Base-by-base conservation (phyloP, 2,888 invertebrate species). In the Drosophila ezoana region DNA sequence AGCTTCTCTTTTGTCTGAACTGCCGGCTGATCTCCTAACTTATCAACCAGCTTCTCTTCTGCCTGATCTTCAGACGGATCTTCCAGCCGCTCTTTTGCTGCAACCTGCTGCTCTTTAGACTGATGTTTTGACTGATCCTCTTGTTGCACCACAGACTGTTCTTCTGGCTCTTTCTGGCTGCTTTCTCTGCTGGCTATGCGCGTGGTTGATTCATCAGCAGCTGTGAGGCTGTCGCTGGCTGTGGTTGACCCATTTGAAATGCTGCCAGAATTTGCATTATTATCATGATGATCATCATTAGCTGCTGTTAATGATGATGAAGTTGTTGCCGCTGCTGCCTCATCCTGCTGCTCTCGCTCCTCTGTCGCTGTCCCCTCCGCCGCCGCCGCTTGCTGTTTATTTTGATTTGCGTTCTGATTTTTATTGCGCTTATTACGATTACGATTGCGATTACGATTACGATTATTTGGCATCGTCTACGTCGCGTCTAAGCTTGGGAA, bases 381-480 rank as follows among this genome's bases (percentile, higher is more conserved):
- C 9, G 43, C 49, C 11, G 43, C 49, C 11, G 43, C 16, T 57
- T 63, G 60, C 57, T 67, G 62, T 33, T 68, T 64, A 49, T 41
- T 66, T 67, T 64, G 82, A 58, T 81, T 82, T 47, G 74, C 79
- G 56, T 81, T 89, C 63, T 84, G 90, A 60, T 85, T 87, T 61
- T 84, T 87, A 67, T 84, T 90, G 61, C 90, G 90, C 67, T 87
- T 91, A 33, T 87, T 90, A 59, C 90, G 88, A 66, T 86, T 89
- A 64, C 87, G 85, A 70, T 87, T 85, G 57, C 81, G 90, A 75
- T 90, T 90, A 37, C 88, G 89, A 74, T 89, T 90, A 52, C 87
- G 88, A 66, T 91, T 84, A 77, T 89, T 90, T 61, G 91, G 91
- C 91, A 91, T 90, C 76, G 86, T 90, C 83, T 72, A 74, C 11